Evolutionary conservation across 2,797 vertebrate species (phyloP), one percentile per base, ranked within the genome.

Genomic region (Tamandua tetradactyla): DNA sequence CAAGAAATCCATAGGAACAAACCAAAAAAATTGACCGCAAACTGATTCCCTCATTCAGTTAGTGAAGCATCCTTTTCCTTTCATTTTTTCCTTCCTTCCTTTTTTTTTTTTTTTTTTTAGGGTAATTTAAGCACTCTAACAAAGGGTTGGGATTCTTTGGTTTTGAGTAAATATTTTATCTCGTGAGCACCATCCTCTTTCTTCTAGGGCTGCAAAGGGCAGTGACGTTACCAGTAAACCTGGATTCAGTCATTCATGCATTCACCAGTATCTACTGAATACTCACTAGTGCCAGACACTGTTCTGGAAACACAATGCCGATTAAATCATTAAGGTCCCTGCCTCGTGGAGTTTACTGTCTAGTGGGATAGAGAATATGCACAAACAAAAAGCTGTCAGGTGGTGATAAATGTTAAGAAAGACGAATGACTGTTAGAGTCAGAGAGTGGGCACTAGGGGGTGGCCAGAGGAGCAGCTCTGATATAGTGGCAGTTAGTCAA

Each of bases 31-130:
- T 13, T 14, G 59, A 83, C 44, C 47, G 25, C 42, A 35, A 44
- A 49, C 61, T 37, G 71, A 62, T 79, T 82, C 27, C 18, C 27
- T 76, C 44, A 64, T n/a, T 91, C 83, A 95, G 75, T 49, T 84
- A 87, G 49, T 25, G 81, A 91, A 68, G 72, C 72, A 30, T 47
- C 57, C 49, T 40, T 79, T 64, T 66, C 52, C 52, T 47, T 88
- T 37, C 32, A n/a, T n/a, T n/a, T n/a, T n/a, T n/a, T n/a, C n/a
- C n/a, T n/a, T n/a, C n/a, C n/a, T n/a, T n/a, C n/a, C n/a, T n/a
- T n/a, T 87, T 64, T 86, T 84, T n/a, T n/a, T n/a, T n/a, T n/a
- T 87, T 64, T 86, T 84, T 22, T 40, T 89, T 96, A 71, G 86
- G 40, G 75, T 79, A 71, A 90, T 40, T 84, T 20, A 69, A 78